Conservation (phyloP, 2,888 invertebrate genomes). For the Phoronis australis region DNA sequence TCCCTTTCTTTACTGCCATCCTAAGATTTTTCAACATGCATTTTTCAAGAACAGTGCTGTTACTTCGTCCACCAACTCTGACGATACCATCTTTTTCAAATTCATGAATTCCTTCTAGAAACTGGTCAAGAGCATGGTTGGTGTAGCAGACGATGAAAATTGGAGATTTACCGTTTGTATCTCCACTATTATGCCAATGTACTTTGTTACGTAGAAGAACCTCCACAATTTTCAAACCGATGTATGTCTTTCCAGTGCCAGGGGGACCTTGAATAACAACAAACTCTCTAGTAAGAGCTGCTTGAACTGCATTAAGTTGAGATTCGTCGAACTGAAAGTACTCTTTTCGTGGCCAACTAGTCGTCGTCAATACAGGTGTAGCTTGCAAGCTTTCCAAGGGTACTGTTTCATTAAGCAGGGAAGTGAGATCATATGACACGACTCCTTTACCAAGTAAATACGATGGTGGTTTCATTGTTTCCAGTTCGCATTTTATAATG, state of each 20-base stretch:
- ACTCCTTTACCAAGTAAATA: constrained; percentile 15
- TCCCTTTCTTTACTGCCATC: too few relatives aligned
- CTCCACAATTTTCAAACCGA: constrained; percentile 69
- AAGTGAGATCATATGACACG: neutral
- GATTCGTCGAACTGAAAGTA: constrained; percentile 34
- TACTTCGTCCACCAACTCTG: constrained; percentile 37
- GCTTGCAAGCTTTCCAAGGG: neutral
- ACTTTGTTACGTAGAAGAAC: constrained; percentile 60
- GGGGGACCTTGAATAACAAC: constrained; percentile 63
- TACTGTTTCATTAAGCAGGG: neutral
- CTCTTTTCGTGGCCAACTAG: constrained; percentile 31
- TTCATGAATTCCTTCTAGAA: constrained; percentile 43
- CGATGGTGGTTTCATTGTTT: constrained; percentile 20
- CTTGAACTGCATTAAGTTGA: constrained; percentile 36
- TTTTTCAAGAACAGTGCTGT: constrained; percentile 2
- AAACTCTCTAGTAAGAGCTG: constrained; percentile 41
- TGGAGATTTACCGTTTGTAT: constrained; percentile 17
- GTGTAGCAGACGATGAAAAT: constrained; percentile 50
- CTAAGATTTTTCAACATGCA: constrained; percentile 7
- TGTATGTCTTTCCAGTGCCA: constrained; percentile 79
- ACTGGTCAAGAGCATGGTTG: constrained; percentile 52
- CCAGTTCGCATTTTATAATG: constrained; percentile 21
- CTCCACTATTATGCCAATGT: constrained; percentile 40
- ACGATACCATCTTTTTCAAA: constrained; percentile 32
- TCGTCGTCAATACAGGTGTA: constrained; percentile 5